These are phyloP conservation scores for Lagopus leucura DNA, from an alignment of 2,113 vertebrate genomes.

Conservation along the genomic window DNA sequence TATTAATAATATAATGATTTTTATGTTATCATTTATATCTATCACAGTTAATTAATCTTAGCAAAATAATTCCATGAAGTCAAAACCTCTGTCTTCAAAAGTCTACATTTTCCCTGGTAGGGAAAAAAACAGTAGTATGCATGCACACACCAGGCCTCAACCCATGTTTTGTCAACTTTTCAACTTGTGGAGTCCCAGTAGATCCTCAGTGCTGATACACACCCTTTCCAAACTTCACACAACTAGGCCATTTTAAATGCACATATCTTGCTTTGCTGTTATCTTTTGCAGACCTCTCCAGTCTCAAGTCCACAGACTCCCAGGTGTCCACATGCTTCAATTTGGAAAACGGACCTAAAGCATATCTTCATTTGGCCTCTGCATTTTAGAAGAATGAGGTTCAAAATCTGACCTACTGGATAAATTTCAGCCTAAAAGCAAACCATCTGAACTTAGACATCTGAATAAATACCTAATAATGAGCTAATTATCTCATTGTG, in stretches of 20 bases:
- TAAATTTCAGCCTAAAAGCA: neutral
- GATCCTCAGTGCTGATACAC: neutral
- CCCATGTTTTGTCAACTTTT: neutral
- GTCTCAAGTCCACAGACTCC: neutral
- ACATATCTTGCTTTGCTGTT: neutral
- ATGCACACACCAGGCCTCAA: neutral
- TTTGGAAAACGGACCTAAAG: neutral
- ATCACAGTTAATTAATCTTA: neutral
- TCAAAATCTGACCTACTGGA: neutral
- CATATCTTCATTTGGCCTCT: neutral
- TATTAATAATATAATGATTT: neutral
- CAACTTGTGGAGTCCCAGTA: neutral
- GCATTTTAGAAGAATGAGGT: neutral
- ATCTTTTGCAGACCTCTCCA: neutral
- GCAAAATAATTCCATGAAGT: neutral
- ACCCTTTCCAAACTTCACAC: neutral
- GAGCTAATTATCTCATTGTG: neutral
- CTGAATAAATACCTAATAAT: neutral
- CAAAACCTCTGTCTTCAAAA: neutral
- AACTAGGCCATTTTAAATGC: neutral
- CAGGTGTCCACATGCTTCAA: neutral
- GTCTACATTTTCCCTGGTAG: neutral
- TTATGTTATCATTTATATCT: neutral
- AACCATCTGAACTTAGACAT: neutral
- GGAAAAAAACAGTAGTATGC: neutral